Base-by-base conservation (phyloP, 2,797 vertebrate species). In the Dryobates pubescens region DNA sequence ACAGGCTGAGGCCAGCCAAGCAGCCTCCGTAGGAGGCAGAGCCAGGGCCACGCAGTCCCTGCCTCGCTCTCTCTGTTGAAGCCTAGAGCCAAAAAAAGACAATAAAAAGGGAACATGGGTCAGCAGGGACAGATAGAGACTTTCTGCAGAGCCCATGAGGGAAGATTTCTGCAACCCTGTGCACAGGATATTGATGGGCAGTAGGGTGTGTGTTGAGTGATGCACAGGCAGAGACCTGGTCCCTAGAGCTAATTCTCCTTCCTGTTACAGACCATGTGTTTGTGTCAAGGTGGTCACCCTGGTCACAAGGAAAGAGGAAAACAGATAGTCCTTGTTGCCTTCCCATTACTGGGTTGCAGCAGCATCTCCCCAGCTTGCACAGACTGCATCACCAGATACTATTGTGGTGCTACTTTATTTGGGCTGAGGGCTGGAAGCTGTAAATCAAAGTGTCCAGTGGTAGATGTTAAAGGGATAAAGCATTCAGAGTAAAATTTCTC, bases 401-500 rank as follows among this genome's bases (percentile, higher is more conserved):
- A 1, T 17, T 7, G 9, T 59, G 64, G 29, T 5, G 2, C 59
- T 74, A 58, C 86, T 92, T 69, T 63, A 45, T 82, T 81, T 91
- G 88, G 74, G 68, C 78, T 88, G 74, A 64, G 92, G 84, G 74
- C 45, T 95, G 72, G 71, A 53, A 72, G 72, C 62, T 61, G 73
- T 93, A 96, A 94, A 95, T 96, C 95, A 94, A 92, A 30, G 70
- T 59, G 51, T 76, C 72, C 69, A 20, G 10, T 5, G 63, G 32
- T 81, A 82, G 67, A 51, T 17, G 17, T 1, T 85, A 62, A 89
- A 63, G 49, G 78, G 70, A 94, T 94, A 89, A 96, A 94, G 49
- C 82, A 96, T 78, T 65, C 54, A 61, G 72, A 58, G 75, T 94
- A 92, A 94, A 94, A 94, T 89, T 93, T 78, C 88, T 94, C 88